Evolutionary conservation across 2,888 invertebrate species (phyloP), one percentile per base, ranked within the genome.

Genomic region (Dryobota labecula): DNA sequence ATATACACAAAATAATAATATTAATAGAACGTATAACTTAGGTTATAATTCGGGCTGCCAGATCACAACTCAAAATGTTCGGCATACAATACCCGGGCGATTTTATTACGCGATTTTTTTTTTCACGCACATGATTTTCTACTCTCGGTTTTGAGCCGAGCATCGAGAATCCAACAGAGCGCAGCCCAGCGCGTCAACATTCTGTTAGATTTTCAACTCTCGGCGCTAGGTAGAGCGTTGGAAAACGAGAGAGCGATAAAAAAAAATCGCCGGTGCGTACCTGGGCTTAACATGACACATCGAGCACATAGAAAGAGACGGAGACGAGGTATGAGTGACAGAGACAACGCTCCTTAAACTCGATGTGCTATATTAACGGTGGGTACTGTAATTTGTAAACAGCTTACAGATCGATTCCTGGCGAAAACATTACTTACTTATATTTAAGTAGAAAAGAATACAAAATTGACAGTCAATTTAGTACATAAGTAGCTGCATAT

Each of bases 1-100:
- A 81, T 83, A 77, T 80, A 84, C 82, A 82, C 70, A 76, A 74
- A 79, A 76, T 72, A 66, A 79, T 71, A 70, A 71, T 63, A 51
- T 54, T 62, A 54, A 54, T 69, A 38, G 20, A 71, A 72, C 54
- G 33, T 71, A 27, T 45, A 63, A 71, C 71, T 71, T 71, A 71
- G 5, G 11, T 20, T 53, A 20, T 45, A 70, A 70, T n/a, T 47
- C 36, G 38, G 70, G 38, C 63, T 71, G 71, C 71, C 45, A 4
- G 13, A 72, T 72, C 72, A 72, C 72, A 72, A 72, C 54, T 38
- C 20, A 54, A 71, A 49, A 15, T 2, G 11, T n/a, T 38, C n/a
- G n/a, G 47, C 45, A 3, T 47, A 27, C 20, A 5, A 20, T 41
- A n/a, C n/a, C 64, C 5, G 4, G 2, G 9, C 41, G 11, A 7